Evolutionary conservation across 2,888 invertebrate genomes (phyloP).

Genomic region (Drosophila tanythrix): DNA sequence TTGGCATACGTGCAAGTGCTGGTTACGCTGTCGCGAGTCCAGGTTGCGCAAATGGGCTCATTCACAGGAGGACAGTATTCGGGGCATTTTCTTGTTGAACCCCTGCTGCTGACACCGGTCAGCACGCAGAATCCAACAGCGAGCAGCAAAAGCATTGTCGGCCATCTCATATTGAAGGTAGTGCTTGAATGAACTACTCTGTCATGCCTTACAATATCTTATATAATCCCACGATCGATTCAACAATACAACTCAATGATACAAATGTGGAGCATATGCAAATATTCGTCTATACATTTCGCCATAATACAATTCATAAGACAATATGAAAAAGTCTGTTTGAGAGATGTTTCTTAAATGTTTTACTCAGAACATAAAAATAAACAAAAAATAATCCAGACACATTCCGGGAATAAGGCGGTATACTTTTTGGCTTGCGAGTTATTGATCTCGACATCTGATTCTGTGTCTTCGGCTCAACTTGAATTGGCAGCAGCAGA

Average conservation of each 20-base stretch:
- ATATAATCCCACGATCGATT: neutral
- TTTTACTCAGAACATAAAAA: neutral
- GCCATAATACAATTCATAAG: neutral
- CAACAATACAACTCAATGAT: neutral
- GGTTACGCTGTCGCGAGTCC: neutral
- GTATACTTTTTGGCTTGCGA: no score
- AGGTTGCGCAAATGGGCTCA: neutral
- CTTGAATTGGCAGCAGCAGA: neutral
- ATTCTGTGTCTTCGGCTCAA: no score
- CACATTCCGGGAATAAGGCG: no score
- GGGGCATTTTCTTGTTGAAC: neutral
- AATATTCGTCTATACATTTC: neutral
- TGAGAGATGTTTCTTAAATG: accelerated
- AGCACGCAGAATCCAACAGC: neutral
- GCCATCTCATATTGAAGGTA: neutral
- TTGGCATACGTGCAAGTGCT: neutral
- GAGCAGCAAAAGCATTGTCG: neutral
- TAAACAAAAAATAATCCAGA: no score
- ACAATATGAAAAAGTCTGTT: neutral
- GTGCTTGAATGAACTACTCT: neutral
- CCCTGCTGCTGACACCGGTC: neutral
- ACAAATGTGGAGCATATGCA: neutral
- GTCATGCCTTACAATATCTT: accelerated
- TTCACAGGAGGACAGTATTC: neutral
- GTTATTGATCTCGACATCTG: no score